phyloP scores from a whole-genome alignment of 2,113 vertebrate species.

The Ornithorhynchus anatinus region DNA sequence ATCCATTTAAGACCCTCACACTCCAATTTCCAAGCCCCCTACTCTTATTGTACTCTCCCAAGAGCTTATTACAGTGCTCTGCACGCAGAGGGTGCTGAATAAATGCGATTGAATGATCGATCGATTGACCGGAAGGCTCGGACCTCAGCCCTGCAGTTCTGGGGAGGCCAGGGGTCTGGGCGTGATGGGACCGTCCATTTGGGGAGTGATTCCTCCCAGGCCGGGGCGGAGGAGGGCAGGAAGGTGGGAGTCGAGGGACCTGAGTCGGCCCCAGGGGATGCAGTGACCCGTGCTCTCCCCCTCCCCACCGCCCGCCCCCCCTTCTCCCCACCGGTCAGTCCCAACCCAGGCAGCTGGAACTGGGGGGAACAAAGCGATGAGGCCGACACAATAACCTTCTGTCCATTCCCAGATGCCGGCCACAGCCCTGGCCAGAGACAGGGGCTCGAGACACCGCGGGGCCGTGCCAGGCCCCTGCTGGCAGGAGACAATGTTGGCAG shows the following conservation, averaged over 20 bases:
- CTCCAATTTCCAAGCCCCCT: too few relatives aligned
- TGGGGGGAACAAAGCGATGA: conserved; percentile 68
- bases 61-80: too few relatives aligned
- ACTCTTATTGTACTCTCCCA: too few relatives aligned
- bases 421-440: conserved; percentile 71
- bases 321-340: conserved; percentile 43
- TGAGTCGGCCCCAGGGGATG: conserved; percentile 33
- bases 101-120: too few relatives aligned
- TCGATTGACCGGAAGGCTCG: too few relatives aligned
- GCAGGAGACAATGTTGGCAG: conserved; percentile 82
- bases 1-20: too few relatives aligned
- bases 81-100: too few relatives aligned
- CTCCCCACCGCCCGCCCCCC: conserved; percentile 27
- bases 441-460: conserved; percentile 71
- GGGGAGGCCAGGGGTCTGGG: not conserved
- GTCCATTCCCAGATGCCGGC: conserved; percentile 76
- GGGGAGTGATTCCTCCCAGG: too few relatives aligned
- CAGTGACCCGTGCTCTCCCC: conserved; percentile 46
- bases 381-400: conserved; percentile 78
- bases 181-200: conserved; percentile 27
- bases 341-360: conserved; percentile 75
- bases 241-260: conserved; percentile 44
- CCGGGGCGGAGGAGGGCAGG: too few relatives aligned
- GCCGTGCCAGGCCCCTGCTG: conserved; percentile 81
- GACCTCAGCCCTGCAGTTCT: not conserved